Conservation (phyloP, 2,888 invertebrate species). For the Lepidocyrtoides sp. region DNA sequence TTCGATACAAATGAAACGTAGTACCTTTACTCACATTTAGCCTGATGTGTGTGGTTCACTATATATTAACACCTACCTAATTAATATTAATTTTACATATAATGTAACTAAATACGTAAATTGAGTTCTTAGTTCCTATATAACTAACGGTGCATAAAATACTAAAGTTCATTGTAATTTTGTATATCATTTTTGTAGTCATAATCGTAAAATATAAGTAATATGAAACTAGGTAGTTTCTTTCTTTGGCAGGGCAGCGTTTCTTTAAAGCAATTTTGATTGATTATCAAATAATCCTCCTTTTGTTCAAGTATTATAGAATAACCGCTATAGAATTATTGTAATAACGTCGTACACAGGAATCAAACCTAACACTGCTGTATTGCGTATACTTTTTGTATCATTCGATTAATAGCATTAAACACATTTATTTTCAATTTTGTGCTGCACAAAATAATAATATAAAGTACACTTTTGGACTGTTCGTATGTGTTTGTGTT, state of each 20-base stretch:
- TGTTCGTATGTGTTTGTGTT: slow-evolving; percentile 69
- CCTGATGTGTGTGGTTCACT: slow-evolving; percentile 18
- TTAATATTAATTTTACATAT: slow-evolving; percentile 8
- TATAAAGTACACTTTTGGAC: neutral
- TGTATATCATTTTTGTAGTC: slow-evolving; percentile 21
- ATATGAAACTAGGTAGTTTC: neutral
- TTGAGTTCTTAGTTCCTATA: slow-evolving; percentile 48
- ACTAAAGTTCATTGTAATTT: slow-evolving; percentile 49
- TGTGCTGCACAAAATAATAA: slow-evolving; percentile 23
- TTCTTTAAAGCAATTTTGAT: neutral
- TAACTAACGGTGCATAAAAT: slow-evolving; percentile 67
- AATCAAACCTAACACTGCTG: neutral
- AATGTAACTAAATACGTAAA: slow-evolving; percentile 15
- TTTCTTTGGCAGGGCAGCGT: slow-evolving; percentile 6
- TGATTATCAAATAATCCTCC: neutral
- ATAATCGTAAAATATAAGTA: too few species aligned
- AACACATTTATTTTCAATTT: slow-evolving; percentile 29
- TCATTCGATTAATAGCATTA: slow-evolving; percentile 1
- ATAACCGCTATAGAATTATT: neutral
- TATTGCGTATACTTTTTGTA: slow-evolving; percentile 28
- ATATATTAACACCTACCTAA: slow-evolving; percentile 31
- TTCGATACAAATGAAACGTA: neutral
- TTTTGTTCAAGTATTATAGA: neutral
- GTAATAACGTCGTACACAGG: neutral
- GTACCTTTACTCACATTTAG: slow-evolving; percentile 34